Evolutionary conservation across 1,140 invertebrate genomes (phyloP).

Genomic region (Heliconius eleuchia): DNA sequence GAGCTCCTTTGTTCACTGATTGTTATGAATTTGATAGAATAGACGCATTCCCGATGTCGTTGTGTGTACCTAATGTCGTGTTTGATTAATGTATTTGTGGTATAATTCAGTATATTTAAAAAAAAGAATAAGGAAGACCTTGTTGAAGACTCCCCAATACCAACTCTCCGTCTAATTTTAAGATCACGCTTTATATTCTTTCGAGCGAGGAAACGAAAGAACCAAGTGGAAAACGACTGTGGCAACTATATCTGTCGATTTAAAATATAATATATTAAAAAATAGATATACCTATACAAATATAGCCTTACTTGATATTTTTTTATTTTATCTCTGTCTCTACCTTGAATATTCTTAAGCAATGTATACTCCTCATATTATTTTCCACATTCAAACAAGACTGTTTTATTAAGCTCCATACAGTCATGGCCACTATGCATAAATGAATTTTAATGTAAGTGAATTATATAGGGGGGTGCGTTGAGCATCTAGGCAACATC

Average conservation of each 20-base stretch:
- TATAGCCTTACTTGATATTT: too few species aligned
- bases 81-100: constrained; percentile 17
- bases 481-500: constrained; percentile 63
- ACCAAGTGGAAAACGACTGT: too few species aligned
- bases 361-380: constrained; percentile 15
- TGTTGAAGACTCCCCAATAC: too few species aligned
- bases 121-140: too few species aligned
- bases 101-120: too few species aligned
- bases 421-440: constrained; percentile 61
- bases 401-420: constrained; percentile 43
- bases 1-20: constrained; percentile 70
- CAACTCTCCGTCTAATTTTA: too few species aligned
- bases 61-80: background rate
- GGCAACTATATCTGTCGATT: too few species aligned
- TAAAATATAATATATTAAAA: too few species aligned
- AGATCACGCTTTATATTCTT: too few species aligned
- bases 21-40: constrained; percentile 71
- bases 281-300: too few species aligned
- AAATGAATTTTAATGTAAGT: constrained; percentile 65
- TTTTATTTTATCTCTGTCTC: too few species aligned
- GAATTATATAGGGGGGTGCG: constrained; percentile 51
- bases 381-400: constrained; percentile 48
- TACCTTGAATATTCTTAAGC: background rate
- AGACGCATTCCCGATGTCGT: constrained; percentile 60
- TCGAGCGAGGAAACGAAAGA: too few species aligned